These are phyloP conservation scores for Furnarius figulus DNA, from an alignment of 2,113 vertebrate species.

Conservation along the genomic window DNA sequence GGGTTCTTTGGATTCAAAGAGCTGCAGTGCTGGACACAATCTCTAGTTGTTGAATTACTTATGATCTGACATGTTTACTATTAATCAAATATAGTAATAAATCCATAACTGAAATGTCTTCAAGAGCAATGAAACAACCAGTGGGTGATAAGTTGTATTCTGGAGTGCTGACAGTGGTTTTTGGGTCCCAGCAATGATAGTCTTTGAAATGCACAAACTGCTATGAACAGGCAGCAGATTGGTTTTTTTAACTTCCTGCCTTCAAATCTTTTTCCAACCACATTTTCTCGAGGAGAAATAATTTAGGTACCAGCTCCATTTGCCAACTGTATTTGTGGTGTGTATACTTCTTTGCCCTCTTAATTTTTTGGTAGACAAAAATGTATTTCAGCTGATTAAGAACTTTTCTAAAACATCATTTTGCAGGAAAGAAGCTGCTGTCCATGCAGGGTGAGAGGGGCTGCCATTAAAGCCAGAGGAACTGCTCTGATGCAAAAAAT, in stretches of 20 bases:
- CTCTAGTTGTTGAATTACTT: not conserved
- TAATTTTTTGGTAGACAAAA: not conserved
- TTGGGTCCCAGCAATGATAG: not conserved
- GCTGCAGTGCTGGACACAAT: not conserved
- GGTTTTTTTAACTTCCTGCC: not conserved
- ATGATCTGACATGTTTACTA: accelerated
- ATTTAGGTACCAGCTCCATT: not conserved
- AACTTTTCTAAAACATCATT: not conserved
- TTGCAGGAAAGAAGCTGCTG: not conserved
- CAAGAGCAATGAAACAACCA: not conserved
- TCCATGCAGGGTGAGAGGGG: not conserved
- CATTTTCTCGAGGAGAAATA: not conserved
- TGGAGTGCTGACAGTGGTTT: not conserved
- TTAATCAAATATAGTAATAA: not conserved
- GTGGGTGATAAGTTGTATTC: not conserved
- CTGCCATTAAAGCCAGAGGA: not conserved
- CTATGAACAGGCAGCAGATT: not conserved
- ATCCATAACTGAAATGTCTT: not conserved
- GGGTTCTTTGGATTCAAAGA: not conserved
- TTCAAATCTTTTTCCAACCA: not conserved
- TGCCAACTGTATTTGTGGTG: not conserved
- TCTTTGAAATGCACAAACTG: not conserved
- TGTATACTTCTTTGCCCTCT: not conserved
- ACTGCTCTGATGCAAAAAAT: not conserved
- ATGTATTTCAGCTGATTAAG: not conserved